Base-by-base conservation (phyloP, 2,888 invertebrate genomes). In the Drosophila macrothrix region DNA sequence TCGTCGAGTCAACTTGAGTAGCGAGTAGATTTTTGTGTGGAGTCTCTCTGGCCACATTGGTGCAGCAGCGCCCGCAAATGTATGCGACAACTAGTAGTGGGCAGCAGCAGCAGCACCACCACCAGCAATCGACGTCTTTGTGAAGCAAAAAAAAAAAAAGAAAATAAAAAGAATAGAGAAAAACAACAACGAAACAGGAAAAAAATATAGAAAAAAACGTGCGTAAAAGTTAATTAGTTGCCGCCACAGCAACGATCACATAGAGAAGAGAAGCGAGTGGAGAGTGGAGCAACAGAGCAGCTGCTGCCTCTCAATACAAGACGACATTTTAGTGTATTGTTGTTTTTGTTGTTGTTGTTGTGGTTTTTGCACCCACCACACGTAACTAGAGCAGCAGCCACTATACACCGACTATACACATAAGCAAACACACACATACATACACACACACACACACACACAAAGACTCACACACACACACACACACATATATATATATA, bases 311-410 rank as follows among this genome's bases (percentile, higher is more conserved):
- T 77, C 59, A 53, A 67, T 65, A 67, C 69, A 65, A 82, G 73
- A 75, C 73, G 74, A 79, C 66, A 79, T 82, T 75, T 72, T 71
- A 73, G 64, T 76, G 62, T 73, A n/a, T 39, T 61, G 55, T 61
- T 77, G 56, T 65, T 68, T 52, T 72, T 64, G 60, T 81, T 84
- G 76, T 81, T 84, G 76, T 81, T 84, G 79, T 82, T 78, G 81
- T 84, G 82, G 78, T 75, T 83, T 86, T 88, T 84, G 84, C 84
- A 86, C 85, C 85, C 85, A 85, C 89, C 79, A 88, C 89, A 78
- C 78, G 80, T 78, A 78, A 78, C 78, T 78, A 78, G 78, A 80
- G 80, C 80, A 79, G 80, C 79, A 80, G 80, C 77, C 80, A 80
- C 80, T 67, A 64, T 56, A 43, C 56, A 69, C 61, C 64, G 66